Evolutionary conservation across 1,140 invertebrate species (phyloP).

Genomic region (Drosophila varians): DNA sequence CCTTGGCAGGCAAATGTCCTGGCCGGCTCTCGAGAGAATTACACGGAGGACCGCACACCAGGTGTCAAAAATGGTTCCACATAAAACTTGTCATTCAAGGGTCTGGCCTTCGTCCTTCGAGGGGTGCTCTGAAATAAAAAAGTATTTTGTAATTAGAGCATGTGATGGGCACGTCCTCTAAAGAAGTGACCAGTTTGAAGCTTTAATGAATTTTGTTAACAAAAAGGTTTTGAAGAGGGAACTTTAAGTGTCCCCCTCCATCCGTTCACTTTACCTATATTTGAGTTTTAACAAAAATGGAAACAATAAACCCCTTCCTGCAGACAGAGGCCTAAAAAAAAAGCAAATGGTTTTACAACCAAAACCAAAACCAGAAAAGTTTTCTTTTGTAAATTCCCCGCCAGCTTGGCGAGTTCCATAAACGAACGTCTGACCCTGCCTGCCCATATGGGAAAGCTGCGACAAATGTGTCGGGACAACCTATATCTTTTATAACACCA

Average conservation of each 20-base stretch:
- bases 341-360: not conserved
- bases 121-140: constrained; percentile 34
- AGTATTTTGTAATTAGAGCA: constrained; percentile 67
- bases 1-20: constrained; percentile 18
- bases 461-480: not conserved
- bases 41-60: constrained; percentile 55
- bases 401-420: not conserved
- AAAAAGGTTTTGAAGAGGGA: not conserved
- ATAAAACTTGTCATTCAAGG: constrained; percentile 50
- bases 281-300: not conserved
- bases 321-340: not conserved
- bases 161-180: not conserved
- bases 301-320: not conserved
- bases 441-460: not conserved
- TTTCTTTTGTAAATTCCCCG: not conserved
- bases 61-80: constrained; percentile 65
- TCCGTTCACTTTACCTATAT: not conserved
- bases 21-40: constrained; percentile 44
- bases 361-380: not conserved
- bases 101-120: constrained; percentile 1
- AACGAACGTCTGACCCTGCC: not conserved
- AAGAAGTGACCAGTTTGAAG: not conserved
- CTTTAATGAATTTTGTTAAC: not conserved
- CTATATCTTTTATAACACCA: not conserved
- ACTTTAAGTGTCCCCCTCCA: too few relatives aligned